phyloP scores from a whole-genome alignment of 2,888 invertebrate genomes.

The Venustoraphidia nigricollis region DNA sequence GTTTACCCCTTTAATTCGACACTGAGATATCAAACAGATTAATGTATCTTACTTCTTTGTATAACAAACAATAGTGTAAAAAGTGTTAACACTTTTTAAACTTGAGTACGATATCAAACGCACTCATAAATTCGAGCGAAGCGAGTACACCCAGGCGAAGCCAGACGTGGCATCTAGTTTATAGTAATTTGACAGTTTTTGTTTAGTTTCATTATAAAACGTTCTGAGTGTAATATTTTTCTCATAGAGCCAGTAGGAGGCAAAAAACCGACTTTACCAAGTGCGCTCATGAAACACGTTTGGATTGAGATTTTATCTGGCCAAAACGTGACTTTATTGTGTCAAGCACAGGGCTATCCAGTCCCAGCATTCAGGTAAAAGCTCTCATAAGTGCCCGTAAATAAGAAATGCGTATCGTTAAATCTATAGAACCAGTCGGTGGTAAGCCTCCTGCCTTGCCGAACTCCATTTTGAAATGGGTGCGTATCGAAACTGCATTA shows the following conservation, averaged over 20 bases:
- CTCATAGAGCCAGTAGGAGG: slow-evolving; percentile 29
- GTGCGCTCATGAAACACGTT: slow-evolving; percentile 35
- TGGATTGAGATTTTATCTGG: slow-evolving; percentile 30
- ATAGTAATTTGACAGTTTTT: too few species aligned
- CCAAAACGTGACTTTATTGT: slow-evolving; percentile 28
- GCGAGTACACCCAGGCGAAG: too few species aligned
- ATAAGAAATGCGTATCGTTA: slow-evolving; percentile 7
- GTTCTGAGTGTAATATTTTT: slow-evolving; percentile 4
- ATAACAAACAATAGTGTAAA: too few species aligned
- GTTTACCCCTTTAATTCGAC: too few species aligned
- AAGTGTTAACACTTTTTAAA: too few species aligned
- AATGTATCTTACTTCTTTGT: too few species aligned
- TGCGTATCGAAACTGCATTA: slow-evolving; percentile 20
- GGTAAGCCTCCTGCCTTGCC: slow-evolving; percentile 22
- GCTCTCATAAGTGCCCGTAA: slow-evolving; percentile 6
- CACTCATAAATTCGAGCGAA: too few species aligned
- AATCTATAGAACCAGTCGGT: slow-evolving; percentile 24
- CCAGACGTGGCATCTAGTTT: too few species aligned
- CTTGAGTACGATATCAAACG: too few species aligned
- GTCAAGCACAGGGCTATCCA: slow-evolving; percentile 43
- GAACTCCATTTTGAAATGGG: slow-evolving; percentile 19
- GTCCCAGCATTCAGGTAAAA: slow-evolving; percentile 33
- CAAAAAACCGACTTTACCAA: slow-evolving; percentile 44
- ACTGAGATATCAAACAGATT: too few species aligned
- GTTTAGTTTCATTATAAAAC: background rate